These are phyloP conservation scores for Paraplagusia blochii DNA, from an alignment of 2,113 vertebrate species.

Conservation along the genomic window DNA sequence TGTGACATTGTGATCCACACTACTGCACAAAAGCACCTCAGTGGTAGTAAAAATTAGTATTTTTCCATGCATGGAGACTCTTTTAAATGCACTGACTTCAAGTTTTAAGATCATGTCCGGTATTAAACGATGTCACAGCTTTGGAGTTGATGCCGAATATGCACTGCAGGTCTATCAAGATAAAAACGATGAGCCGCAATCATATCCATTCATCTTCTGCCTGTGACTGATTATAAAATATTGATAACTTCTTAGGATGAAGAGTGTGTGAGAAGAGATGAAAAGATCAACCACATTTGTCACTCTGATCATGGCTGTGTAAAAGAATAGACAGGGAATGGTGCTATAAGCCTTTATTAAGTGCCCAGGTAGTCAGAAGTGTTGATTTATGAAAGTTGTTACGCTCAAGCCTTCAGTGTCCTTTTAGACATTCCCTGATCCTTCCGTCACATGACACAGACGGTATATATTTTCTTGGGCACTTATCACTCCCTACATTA, in stretches of 20 bases:
- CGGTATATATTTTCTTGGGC: slow-evolving; percentile 10
- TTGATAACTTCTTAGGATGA: slow-evolving; percentile 60
- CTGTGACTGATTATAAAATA: slow-evolving; percentile 68
- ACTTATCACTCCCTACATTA: neutral
- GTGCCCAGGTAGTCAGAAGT: slow-evolving; percentile 57
- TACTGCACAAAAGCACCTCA: too few species aligned
- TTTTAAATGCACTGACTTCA: slow-evolving; percentile 20
- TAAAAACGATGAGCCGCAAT: slow-evolving; percentile 50
- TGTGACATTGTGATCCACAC: too few species aligned
- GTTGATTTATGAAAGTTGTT: slow-evolving; percentile 58
- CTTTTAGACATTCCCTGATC: slow-evolving; percentile 19
- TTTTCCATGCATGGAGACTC: too few species aligned
- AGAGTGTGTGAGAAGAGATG: slow-evolving; percentile 48
- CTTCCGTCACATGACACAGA: slow-evolving; percentile 24
- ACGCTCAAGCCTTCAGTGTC: slow-evolving; percentile 31
- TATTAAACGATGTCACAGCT: slow-evolving; percentile 7
- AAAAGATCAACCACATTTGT: slow-evolving; percentile 59
- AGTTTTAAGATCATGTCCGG: too few species aligned
- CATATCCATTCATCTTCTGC: slow-evolving; percentile 59
- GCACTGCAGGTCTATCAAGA: slow-evolving; percentile 36
- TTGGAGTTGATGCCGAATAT: slow-evolving; percentile 47
- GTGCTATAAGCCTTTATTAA: slow-evolving; percentile 68
- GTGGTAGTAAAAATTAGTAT: too few species aligned
- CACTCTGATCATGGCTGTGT: slow-evolving; percentile 55
- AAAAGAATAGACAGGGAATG: slow-evolving; percentile 41